These are phyloP conservation scores for Gasterosteus aculeatus DNA, from an alignment of 2,113 vertebrate species.

Conservation along the genomic window DNA sequence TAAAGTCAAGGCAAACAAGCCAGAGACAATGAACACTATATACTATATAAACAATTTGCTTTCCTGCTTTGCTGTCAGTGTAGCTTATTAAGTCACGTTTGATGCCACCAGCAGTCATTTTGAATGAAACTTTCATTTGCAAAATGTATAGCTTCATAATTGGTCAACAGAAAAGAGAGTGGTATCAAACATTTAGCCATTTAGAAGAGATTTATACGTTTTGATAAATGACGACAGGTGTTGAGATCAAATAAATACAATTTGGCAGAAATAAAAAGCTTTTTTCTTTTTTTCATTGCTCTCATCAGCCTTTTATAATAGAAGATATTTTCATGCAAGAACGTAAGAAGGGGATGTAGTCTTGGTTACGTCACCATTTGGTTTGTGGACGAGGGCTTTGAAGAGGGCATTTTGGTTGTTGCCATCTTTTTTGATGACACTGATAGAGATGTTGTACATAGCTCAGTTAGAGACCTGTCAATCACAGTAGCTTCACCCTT, in stretches of 20 bases:
- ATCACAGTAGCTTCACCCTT: no score
- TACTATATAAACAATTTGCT: neutral
- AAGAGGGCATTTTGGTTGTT: no score
- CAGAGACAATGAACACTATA: neutral
- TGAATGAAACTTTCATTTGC: neutral
- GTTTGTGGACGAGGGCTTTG: neutral
- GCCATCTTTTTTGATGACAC: no score
- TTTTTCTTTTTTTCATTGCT: neutral
- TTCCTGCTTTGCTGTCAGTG: neutral
- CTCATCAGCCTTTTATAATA: neutral
- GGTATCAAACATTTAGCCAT: neutral
- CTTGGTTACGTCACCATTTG: no score
- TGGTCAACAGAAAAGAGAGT: neutral
- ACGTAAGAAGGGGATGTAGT: neutral
- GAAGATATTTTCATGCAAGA: no score
- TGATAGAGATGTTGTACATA: no score
- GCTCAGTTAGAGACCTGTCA: no score
- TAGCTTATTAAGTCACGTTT: neutral
- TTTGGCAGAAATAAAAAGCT: neutral
- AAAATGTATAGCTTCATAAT: neutral
- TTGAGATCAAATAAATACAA: no score
- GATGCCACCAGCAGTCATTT: neutral
- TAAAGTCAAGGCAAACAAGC: neutral
- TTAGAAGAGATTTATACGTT: no score
- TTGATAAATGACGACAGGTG: no score